Percentiles rank a stretch among this genome's conserved stretches.
phyloP scores from a whole-genome alignment of 2,113 vertebrate species.

The Promerops cafer region DNA sequence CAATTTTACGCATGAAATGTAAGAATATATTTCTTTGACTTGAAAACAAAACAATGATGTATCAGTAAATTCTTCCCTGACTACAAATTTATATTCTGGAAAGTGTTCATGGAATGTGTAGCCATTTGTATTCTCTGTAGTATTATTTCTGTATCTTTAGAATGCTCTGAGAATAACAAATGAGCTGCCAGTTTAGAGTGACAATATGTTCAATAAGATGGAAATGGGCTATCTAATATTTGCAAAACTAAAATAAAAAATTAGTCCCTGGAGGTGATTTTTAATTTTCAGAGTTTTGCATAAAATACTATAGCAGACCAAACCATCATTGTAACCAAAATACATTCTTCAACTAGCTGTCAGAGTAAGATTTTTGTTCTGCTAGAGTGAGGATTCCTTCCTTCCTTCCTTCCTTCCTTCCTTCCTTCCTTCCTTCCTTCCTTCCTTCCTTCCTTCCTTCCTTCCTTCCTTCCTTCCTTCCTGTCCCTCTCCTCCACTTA shows the following conservation, averaged over 20 bases:
- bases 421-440: too few relatives aligned
- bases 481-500: accelerated
- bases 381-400: neutral
- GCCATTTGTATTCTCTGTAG: constrained; percentile 22
- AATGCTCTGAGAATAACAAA: constrained; percentile 60
- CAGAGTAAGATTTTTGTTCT: neutral
- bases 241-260: constrained; percentile 54
- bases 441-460: neutral
- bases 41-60: constrained; percentile 7
- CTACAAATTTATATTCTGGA: constrained; percentile 29
- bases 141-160: constrained; percentile 42
- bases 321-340: constrained; percentile 25
- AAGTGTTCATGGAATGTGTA: neutral
- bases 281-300: constrained; percentile 58
- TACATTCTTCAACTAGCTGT: constrained; percentile 27
- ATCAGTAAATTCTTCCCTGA: constrained; percentile 34
- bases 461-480: accelerated
- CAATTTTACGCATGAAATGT: constrained; percentile 14
- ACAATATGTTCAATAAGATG: constrained; percentile 60
- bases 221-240: constrained; percentile 56
- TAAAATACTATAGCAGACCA: constrained; percentile 15
- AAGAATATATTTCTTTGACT: constrained; percentile 6
- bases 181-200: constrained; percentile 53
- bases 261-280: constrained; percentile 50
- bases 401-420: too few relatives aligned